These are phyloP conservation scores for Drosophila suboccidentalis DNA, from an alignment of 2,888 invertebrate genomes.

Conservation along the genomic window DNA sequence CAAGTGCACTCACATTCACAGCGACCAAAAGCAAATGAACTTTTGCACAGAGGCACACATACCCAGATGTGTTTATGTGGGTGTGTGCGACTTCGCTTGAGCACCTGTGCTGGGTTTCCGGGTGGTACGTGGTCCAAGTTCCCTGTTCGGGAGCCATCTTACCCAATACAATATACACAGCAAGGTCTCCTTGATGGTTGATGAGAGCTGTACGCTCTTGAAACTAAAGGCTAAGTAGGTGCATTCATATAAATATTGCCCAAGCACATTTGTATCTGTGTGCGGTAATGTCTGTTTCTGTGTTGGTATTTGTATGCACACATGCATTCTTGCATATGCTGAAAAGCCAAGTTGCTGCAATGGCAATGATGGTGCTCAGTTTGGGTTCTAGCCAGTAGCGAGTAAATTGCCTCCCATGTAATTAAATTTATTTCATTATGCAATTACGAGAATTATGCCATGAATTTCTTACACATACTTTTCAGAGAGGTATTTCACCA, in stretches of 20 bases:
- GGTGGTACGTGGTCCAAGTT: conserved; percentile 3
- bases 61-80: conserved; percentile 39
- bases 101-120: conserved; percentile 59
- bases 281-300: conserved; percentile 7
- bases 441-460: conserved; percentile 40
- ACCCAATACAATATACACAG: conserved; percentile 17
- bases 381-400: conserved; percentile 16
- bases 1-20: conserved; percentile 75
- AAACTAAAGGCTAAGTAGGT: conserved; percentile 80
- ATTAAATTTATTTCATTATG: conserved; percentile 72
- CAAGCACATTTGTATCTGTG: conserved; percentile 44
- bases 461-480: conserved; percentile 3
- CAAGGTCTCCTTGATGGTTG: conserved; percentile 12
- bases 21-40: conserved; percentile 75
- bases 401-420: conserved; percentile 67
- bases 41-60: conserved; percentile 47
- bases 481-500: conserved; percentile 1
- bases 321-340: conserved; percentile 16
- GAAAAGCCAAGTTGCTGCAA: conserved; percentile 30
- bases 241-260: conserved; percentile 72
- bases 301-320: conserved; percentile 18
- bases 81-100: conserved; percentile 64
- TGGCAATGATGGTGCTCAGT: conserved; percentile 9
- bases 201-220: conserved; percentile 60
- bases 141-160: conserved; percentile 13